phyloP scores from a whole-genome alignment of 2,797 vertebrate genomes.

The Cottoperca gobio region DNA sequence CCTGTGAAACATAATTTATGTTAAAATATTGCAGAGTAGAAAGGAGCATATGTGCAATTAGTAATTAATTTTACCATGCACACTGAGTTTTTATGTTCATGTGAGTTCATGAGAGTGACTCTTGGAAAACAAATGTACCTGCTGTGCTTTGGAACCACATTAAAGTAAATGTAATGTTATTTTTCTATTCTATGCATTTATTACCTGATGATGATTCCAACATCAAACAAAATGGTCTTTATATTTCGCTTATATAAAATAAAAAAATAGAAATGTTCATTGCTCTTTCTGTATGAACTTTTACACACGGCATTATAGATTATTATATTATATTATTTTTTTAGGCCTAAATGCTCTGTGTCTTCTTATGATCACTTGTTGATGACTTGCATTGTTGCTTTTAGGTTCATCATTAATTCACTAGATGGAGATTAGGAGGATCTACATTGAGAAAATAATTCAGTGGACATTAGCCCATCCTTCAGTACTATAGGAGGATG shows the following conservation, averaged over 20 bases:
- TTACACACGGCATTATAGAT: not conserved
- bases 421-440: conserved; percentile 18
- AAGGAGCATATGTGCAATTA: not conserved
- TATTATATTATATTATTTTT: no score
- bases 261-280: conserved; percentile 26
- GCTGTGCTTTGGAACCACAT: conserved; percentile 10
- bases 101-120: not conserved
- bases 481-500: conserved; percentile 11
- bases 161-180: conserved; percentile 1
- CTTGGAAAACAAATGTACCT: conserved; percentile 5
- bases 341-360: conserved; percentile 36
- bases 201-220: conserved; percentile 12
- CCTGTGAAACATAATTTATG: not conserved
- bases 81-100: not conserved
- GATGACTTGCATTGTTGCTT: conserved; percentile 46
- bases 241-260: conserved; percentile 2
- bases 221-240: conserved; percentile 37
- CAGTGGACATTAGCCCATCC: conserved; percentile 36
- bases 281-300: conserved; percentile 37
- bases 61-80: not conserved
- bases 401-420: conserved; percentile 65
- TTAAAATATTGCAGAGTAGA: not conserved
- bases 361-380: conserved; percentile 62
- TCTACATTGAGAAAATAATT: conserved; percentile 28
- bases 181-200: not conserved